Evolutionary conservation across 2,797 vertebrate species (phyloP).

Genomic region (Odontamblyopus lacepedii): DNA sequence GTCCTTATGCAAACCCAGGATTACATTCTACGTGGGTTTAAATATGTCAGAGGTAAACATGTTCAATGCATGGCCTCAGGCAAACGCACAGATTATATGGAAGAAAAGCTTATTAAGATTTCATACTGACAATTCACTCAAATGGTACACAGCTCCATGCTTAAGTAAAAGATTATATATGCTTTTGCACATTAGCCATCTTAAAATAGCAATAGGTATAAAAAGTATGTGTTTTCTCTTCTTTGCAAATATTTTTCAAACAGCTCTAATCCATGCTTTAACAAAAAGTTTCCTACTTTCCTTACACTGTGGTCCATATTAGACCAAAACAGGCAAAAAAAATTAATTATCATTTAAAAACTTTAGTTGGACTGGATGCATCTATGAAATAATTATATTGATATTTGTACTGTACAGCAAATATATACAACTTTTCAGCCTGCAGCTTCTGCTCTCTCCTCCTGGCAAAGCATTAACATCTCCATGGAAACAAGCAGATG

Average conservation of each 20-base stretch:
- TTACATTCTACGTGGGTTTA: neutral
- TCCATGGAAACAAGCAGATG: neutral
- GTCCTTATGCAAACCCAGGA: slow-evolving; percentile 11
- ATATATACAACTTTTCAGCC: too few species aligned
- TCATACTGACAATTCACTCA: neutral
- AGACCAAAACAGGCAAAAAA: too few species aligned
- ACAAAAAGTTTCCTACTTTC: too few species aligned
- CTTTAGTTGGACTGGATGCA: too few species aligned
- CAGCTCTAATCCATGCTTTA: neutral
- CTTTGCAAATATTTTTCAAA: neutral
- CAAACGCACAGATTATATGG: slow-evolving; percentile 23
- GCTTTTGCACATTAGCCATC: neutral
- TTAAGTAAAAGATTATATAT: neutral
- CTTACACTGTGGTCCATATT: too few species aligned
- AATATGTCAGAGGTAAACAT: slow-evolving; percentile 28
- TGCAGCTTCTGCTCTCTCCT: too few species aligned
- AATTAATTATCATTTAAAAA: too few species aligned
- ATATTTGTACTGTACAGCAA: too few species aligned
- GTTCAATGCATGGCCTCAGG: slow-evolving; percentile 36
- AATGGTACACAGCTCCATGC: neutral
- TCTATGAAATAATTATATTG: too few species aligned
- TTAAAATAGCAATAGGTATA: neutral
- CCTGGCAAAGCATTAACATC: neutral
- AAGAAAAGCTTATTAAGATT: slow-evolving; percentile 1
- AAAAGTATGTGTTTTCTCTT: neutral